Evolutionary conservation across 1,140 invertebrate species (phyloP).

Genomic region (Rhopalosiphum padi): DNA sequence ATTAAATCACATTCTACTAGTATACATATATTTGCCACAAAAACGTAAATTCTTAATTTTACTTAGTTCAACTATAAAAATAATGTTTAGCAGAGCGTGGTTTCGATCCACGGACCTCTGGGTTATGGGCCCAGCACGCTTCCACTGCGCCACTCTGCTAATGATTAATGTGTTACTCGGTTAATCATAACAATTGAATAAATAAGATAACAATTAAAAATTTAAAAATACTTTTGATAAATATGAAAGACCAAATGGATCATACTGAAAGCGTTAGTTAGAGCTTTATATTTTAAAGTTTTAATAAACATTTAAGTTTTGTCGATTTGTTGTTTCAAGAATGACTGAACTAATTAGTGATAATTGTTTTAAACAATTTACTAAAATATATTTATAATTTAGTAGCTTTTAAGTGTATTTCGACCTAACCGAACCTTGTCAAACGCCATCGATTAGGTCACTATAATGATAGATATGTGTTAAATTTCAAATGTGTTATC

Average conservation of each 20-base stretch:
- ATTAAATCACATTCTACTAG: too few species aligned
- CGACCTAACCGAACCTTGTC: too few species aligned
- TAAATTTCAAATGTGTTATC: background rate
- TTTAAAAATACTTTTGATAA: too few species aligned
- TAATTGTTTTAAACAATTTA: too few species aligned
- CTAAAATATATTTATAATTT: too few species aligned
- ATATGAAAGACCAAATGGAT: too few species aligned
- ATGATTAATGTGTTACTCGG: background rate
- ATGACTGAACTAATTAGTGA: background rate
- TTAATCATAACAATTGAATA: too few species aligned
- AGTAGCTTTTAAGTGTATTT: too few species aligned
- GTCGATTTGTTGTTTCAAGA: background rate
- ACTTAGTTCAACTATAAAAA: background rate
- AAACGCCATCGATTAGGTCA: background rate
- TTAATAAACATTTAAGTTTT: background rate
- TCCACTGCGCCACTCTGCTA: constrained; percentile 96
- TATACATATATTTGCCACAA: too few species aligned
- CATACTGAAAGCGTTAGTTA: too few species aligned
- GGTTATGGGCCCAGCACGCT: constrained; percentile 92
- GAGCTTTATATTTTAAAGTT: background rate
- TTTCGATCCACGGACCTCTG: constrained; percentile 97
- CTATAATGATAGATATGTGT: background rate
- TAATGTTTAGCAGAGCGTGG: constrained; percentile 82
- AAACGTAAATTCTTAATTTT: too few species aligned
- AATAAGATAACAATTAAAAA: too few species aligned